Evolutionary conservation across 2,888 invertebrate species (phyloP).

Genomic region (Tiliacea aurago): DNA sequence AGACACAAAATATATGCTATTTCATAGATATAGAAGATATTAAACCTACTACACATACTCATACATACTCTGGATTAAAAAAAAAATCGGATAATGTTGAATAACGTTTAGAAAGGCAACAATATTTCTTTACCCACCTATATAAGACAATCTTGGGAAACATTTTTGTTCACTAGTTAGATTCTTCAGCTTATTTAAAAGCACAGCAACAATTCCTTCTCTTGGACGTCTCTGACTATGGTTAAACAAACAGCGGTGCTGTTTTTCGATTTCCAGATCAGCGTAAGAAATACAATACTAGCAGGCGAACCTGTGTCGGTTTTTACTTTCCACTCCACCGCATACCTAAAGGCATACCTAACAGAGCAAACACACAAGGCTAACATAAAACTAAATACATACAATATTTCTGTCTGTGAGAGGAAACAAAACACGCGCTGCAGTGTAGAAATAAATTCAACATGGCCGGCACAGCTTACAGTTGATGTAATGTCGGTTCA

Average conservation of each 20-base stretch:
- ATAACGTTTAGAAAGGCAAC: background rate
- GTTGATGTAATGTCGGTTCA: slow-evolving; percentile 73
- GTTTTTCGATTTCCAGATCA: slow-evolving; percentile 19
- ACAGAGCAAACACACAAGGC: slow-evolving; percentile 40
- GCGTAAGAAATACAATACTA: slow-evolving; percentile 29
- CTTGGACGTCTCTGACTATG: background rate
- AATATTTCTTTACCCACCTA: background rate
- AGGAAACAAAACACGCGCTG: slow-evolving; percentile 57
- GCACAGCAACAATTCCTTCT: background rate
- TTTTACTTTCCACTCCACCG: slow-evolving; percentile 34
- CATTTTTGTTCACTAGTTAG: background rate
- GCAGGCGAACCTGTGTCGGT: slow-evolving; percentile 15
- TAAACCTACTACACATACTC: background rate
- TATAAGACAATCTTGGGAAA: background rate
- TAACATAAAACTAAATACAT: slow-evolving; percentile 52
- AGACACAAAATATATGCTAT: too few relatives aligned
- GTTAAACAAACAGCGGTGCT: slow-evolving; percentile 3
- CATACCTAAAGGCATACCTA: slow-evolving; percentile 31
- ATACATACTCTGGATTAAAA: background rate
- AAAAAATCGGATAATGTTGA: background rate
- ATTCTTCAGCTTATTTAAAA: background rate
- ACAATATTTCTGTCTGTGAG: slow-evolving; percentile 56
- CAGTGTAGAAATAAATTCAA: slow-evolving; percentile 70
- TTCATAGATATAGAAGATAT: too few relatives aligned
- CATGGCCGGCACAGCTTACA: slow-evolving; percentile 68